Base-by-base conservation (phyloP, 2,797 vertebrate species). In the Mareca penelope region DNA sequence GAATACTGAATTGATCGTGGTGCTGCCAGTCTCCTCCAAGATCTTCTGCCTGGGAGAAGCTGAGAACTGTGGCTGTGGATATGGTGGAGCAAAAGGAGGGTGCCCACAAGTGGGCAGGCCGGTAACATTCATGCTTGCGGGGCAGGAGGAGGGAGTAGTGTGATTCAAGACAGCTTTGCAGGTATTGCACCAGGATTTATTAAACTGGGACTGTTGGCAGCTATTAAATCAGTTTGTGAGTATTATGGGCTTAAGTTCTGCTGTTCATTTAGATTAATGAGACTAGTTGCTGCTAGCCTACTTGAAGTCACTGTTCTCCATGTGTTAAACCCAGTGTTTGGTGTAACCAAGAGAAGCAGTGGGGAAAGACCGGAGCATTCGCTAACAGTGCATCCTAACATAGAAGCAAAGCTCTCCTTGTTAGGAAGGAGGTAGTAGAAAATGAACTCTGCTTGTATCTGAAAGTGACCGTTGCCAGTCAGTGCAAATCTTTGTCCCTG, bases 241-340 rank as follows among this genome's bases (percentile, higher is more conserved):
- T 63, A 73, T 86, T 93, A 37, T 68, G 81, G 71, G 60, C 86
- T 87, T 75, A 65, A 84, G 37, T 82, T 87, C 64, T 19, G 24
- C 86, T 95, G 77, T 90, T 93, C 57, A 57, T 93, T 82, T 77
- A 52, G 76, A 87, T 52, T 90, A 95, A 78, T 40, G 87, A 89
- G 86, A 16, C 33, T 87, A 9, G 53, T 67, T 84, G 29, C 57
- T 86, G 72, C 40, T 52, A 73, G 68, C 52, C 53, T 39, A 13
- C 61, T 81, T 86, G 52, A 70, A 40, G 48, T 64, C n/a, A 40
- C 65, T 79, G 24, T 53, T 68, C 48, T 42, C 21, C 17, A 21
- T 52, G 35, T 12, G 5, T 85, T 80, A 92, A 86, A 88, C 77
- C 68, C 37, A 42, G 26, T 40, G 53, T 9, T 82, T 3, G 0